A percentile compares a stretch with the other conserved stretches of the same genome.
Conservation (phyloP, 1,140 invertebrate species). For the Dendroctonus ponderosae region DNA sequence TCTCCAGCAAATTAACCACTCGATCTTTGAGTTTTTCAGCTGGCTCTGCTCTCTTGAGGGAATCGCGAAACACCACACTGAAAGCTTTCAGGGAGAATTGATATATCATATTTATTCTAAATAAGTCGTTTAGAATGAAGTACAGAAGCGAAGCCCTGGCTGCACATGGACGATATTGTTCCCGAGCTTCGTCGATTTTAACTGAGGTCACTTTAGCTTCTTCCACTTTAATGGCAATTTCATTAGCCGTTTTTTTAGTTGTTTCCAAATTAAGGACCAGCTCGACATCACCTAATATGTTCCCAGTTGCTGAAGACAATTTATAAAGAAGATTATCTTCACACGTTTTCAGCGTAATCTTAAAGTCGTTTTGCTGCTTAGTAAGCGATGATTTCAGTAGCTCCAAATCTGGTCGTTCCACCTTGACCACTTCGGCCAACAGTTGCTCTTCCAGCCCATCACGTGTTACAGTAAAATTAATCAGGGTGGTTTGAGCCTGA, state of each 20-base stretch:
- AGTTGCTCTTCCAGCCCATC: constrained; percentile 91
- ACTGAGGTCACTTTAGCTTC: constrained; percentile 83
- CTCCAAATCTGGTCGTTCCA: constrained; percentile 90
- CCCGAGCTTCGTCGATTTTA: constrained; percentile 87
- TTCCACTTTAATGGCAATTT: constrained; percentile 81
- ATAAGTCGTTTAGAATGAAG: constrained; percentile 90
- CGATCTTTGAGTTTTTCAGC: constrained; percentile 69
- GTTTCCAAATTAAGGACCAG: constrained; percentile 91
- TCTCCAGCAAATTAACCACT: constrained; percentile 80
- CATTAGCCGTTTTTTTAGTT: constrained; percentile 88
- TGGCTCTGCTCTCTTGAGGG: constrained; percentile 68
- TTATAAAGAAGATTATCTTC: constrained; percentile 87
- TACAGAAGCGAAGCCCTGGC: constrained; percentile 86
- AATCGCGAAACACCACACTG: constrained; percentile 88
- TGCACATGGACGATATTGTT: constrained; percentile 84
- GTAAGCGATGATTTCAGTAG: constrained; percentile 64
- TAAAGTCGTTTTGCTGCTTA: constrained; percentile 92
- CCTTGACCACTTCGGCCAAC: constrained; percentile 89
- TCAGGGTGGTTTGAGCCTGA: constrained; percentile 92
- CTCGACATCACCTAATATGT: constrained; percentile 86
- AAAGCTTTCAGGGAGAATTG: constrained; percentile 96
- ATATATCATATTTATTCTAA: constrained; percentile 94
- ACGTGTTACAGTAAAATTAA: constrained; percentile 92
- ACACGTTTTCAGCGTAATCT: constrained; percentile 86
- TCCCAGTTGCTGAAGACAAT: constrained; percentile 83